Evolutionary conservation across 2,797 vertebrate species (phyloP), one percentile per base, ranked within the genome.

Genomic region (Etheostoma perlongum): DNA sequence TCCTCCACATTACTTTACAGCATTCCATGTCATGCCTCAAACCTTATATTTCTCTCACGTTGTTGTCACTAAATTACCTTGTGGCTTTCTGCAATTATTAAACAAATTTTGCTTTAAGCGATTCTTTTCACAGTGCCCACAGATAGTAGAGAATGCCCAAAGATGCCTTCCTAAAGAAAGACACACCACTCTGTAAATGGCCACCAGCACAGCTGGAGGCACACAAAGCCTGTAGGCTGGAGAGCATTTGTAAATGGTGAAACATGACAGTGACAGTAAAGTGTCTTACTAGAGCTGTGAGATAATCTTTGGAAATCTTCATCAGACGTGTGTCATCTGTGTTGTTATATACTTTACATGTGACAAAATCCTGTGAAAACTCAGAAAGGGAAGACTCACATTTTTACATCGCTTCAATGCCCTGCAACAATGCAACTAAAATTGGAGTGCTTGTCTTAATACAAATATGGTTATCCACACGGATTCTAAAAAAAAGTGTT

Each of bases 181-280:
- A 42, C 54, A 14, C 72, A 44, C 36, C 23, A 19, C 16, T 57
- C 33, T 81, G 51, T 72, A 72, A 61, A 81, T 62, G 44, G 23
- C 72, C 49, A 76, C 27, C 14, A 70, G 77, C 59, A 64, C 46
- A 64, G 60, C 66, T 65, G 40, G 53, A 68, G 65, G 27, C 54
- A 42, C 36, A 48, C 18, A 18, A 21, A 5, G 27, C 49, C 25
- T 65, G 60, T 19, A 70, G 60, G 60, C 54, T 42, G 54, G 40
- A 42, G 27, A 70, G 60, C 7, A 18, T 59, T 74, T 70, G 25
- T 48, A 58, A 53, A 48, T 57, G 65, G 69, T 74, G 47, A 64
- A 46, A 79, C 52, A 59, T 69, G 25, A 68, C 57, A 79, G 21
- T 72, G 63, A 63, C 63, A 63, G 49, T 33, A 33, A 67, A 53